Base-by-base conservation (phyloP, 2,888 invertebrate genomes). In the Callinectes sapidus region DNA sequence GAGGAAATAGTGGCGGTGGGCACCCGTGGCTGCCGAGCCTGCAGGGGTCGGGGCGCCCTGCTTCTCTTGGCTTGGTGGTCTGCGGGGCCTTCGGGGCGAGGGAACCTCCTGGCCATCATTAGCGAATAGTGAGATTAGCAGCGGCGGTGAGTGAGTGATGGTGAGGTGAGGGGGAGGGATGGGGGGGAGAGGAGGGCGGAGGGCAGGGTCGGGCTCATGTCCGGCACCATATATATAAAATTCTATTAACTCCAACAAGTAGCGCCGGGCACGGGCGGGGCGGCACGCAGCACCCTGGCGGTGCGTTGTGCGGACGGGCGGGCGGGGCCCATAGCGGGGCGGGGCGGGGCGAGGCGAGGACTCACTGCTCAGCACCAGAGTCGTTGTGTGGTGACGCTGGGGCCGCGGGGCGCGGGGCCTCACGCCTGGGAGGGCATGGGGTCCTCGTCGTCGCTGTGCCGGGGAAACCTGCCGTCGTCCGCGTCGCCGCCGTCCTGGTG, bases 181-280 rank as follows among this genome's bases (percentile, higher is more conserved):
- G 39, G 32, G 71, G n/a, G 66, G 35, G 28, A 14, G 39, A n/a
- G 77, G n/a, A 28, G 77, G 23, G n/a, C 32, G n/a, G 32, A 87
- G 71, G 88, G n/a, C 39, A 66, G 77, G 92, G 86, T 55, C 87
- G 91, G 87, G 87, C 55, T 71, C 91, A 61, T 89, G 89, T 55
- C 71, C 91, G 86, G 88, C 90, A 91, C 92, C 92, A 55, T 14
- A 91, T 93, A 93, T 93, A 93, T 93, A 93, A 89, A 91, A 93
- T 91, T 93, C 92, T 93, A 48, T 93, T 54, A 92, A 92, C 92
- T 93, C 92, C 92, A 93, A 93, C 92, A 93, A 93, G 92, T 54
- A 91, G 92, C 91, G 85, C 54, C 91, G 87, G 55, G 91, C 89
- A 90, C 32, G 91, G 91, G 81, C 91, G 87, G 55, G 66, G 42